Base-by-base conservation (phyloP, 2,797 vertebrate genomes). In the Antennarius maculatus region DNA sequence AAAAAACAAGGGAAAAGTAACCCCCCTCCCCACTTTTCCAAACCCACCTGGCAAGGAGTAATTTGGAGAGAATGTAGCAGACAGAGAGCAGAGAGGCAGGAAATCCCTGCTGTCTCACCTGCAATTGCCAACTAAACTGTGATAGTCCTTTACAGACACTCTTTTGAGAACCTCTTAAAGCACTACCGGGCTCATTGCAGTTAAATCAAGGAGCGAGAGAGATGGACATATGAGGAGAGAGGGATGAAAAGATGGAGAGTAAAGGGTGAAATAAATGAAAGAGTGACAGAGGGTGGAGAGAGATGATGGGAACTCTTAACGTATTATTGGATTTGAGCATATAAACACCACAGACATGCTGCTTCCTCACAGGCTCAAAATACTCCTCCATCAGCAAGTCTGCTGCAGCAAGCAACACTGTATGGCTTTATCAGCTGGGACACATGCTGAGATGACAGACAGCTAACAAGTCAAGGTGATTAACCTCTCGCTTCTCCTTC, bases 41-140 rank as follows among this genome's bases (percentile, higher is more conserved):
- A 69, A 69, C 74, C 80, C 78, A 90, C 83, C 84, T 88, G 86
- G 78, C 81, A 89, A 82, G 67, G 59, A 79, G 82, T 80, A 84
- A 89, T 86, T 91, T 89, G 82, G 80, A 69, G 90, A 88, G 88
- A 92, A 91, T 88, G 85, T 74, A 69, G 79, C 67, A 68, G 76
- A 73, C 72, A 83, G 86, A 39, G 3, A 39, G 10, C 37, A 34
- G 31, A 34, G 77, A 76, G 70, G 88, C 86, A 92, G 91, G 90
- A 92, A 92, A 91, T 91, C 86, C 84, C 82, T 84, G 82, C 82
- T 91, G 86, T 88, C 89, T 86, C 87, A 87, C 89, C 86, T 91
- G 83, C 73, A 58, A 72, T 67, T 85, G 79, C 70, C 76, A 73
- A 60, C 86, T 88, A 86, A 89, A 83, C 80, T 85, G 82, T 83